Conservation (phyloP, 1,140 invertebrate genomes). For the Vanessa atalanta region DNA sequence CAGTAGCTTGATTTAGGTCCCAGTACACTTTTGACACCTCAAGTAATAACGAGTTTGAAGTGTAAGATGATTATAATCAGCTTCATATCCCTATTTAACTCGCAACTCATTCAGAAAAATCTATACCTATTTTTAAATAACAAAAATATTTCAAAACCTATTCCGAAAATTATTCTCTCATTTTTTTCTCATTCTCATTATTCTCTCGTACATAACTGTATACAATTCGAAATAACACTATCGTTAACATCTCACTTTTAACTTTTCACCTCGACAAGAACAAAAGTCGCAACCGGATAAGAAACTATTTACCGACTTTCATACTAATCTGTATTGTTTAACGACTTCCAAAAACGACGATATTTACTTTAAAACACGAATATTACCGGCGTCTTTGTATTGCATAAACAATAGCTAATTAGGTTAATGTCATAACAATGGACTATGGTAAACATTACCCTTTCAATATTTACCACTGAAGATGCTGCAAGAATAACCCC, state of each 20-base stretch:
- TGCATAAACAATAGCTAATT: slow-evolving; percentile 52
- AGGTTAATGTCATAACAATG: slow-evolving; percentile 33
- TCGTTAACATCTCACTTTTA: not conserved
- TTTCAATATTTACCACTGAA: slow-evolving; percentile 12
- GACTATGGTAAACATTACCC: slow-evolving; percentile 10
- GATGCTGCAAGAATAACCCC: not conserved
- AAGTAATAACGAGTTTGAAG: no score
- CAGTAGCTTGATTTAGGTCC: no score
- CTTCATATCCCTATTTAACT: no score
- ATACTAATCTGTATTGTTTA: slow-evolving; percentile 50
- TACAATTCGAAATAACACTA: slow-evolving; percentile 13
- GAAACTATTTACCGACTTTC: slow-evolving; percentile 13
- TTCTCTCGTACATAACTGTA: not conserved
- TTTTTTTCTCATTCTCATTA: no score
- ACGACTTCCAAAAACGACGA: slow-evolving; percentile 27
- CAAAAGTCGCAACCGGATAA: slow-evolving; percentile 38
- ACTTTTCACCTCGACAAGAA: slow-evolving; percentile 24
- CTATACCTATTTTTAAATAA: not conserved
- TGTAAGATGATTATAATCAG: no score
- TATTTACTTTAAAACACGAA: slow-evolving; percentile 30
- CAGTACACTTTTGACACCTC: no score
- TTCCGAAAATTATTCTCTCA: not conserved
- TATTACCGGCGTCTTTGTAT: slow-evolving; percentile 50
- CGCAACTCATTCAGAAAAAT: no score
- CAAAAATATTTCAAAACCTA: not conserved